These are phyloP conservation scores for Phenganax subtilis DNA, from an alignment of 92 coral and sea anemone species.

Conservation along the genomic window DNA sequence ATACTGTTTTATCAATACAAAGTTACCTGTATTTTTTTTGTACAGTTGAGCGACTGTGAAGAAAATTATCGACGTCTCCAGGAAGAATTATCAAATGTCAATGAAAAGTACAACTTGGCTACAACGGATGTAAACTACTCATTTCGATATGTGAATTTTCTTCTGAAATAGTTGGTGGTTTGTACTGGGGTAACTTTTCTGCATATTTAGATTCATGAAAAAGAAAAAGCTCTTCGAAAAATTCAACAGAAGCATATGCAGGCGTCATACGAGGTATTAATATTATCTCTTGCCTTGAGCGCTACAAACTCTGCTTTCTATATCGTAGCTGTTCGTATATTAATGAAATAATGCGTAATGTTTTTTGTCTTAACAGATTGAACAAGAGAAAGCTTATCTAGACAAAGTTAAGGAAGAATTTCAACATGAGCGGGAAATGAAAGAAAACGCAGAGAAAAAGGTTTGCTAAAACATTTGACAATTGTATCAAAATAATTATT, in stretches of 20 bases:
- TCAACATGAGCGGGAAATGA: slow-evolving; percentile 13
- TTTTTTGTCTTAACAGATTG: slow-evolving; percentile 9
- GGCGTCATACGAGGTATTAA: slow-evolving; percentile 31
- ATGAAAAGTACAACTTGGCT: slow-evolving; percentile 70
- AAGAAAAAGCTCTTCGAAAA: slow-evolving; percentile 67
- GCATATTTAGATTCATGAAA: slow-evolving; percentile 49
- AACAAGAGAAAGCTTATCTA: slow-evolving; percentile 39
- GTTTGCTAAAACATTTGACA: not conserved
- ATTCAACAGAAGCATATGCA: slow-evolving; percentile 59
- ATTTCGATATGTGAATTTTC: not conserved
- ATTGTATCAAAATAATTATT: not conserved
- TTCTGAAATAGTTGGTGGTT: not conserved
- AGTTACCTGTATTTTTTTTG: not conserved
- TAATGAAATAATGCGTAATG: not conserved
- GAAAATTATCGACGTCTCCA: slow-evolving; percentile 78
- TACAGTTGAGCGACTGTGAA: slow-evolving; percentile 79
- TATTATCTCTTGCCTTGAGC: not conserved
- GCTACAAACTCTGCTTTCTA: not conserved
- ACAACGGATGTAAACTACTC: slow-evolving; percentile 58
- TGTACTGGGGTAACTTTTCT: not conserved
- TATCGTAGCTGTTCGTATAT: not conserved
- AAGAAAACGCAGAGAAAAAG: slow-evolving; percentile 34
- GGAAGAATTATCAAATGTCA: slow-evolving; percentile 60
- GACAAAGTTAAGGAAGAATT: slow-evolving; percentile 34
- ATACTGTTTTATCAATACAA: too few relatives aligned